phyloP scores from a whole-genome alignment of 2,797 vertebrate genomes.

The Pitangus sulphuratus region DNA sequence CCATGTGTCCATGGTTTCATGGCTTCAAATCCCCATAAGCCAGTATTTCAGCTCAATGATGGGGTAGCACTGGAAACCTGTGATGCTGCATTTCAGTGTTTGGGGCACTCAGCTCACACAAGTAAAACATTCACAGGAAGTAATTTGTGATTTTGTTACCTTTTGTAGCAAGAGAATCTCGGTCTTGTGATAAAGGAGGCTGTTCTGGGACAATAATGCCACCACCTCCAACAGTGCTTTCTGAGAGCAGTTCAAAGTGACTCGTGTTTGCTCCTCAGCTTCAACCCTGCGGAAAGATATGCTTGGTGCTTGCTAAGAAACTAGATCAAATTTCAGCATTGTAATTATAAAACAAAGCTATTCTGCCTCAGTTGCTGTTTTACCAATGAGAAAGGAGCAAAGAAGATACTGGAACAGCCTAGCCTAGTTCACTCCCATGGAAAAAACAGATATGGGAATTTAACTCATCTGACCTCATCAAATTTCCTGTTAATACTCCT shows the following conservation, averaged over 20 bases:
- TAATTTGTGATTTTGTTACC: constrained; percentile 71
- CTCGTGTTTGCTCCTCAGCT: constrained; percentile 70
- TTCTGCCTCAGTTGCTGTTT: background rate
- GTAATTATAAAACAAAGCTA: background rate
- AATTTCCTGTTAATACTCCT: background rate
- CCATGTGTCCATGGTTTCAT: background rate
- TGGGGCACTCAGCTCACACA: background rate
- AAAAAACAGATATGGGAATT: background rate
- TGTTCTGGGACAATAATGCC: constrained; percentile 80
- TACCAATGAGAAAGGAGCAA: background rate
- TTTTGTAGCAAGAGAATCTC: constrained; percentile 86
- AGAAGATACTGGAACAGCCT: background rate
- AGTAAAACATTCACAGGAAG: background rate
- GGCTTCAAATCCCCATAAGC: background rate
- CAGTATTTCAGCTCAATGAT: background rate
- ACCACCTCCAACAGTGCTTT: constrained; percentile 83
- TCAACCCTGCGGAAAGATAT: constrained; percentile 74
- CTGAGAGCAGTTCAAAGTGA: constrained; percentile 86
- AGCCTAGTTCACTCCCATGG: background rate
- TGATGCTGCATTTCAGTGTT: background rate
- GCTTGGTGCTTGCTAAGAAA: background rate
- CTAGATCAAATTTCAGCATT: background rate
- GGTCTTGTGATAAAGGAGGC: constrained; percentile 70
- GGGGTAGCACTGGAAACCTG: background rate
- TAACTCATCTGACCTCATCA: background rate